Conservation (phyloP, 1,140 invertebrate genomes). For the Pseudomyrmex gracilis region DNA sequence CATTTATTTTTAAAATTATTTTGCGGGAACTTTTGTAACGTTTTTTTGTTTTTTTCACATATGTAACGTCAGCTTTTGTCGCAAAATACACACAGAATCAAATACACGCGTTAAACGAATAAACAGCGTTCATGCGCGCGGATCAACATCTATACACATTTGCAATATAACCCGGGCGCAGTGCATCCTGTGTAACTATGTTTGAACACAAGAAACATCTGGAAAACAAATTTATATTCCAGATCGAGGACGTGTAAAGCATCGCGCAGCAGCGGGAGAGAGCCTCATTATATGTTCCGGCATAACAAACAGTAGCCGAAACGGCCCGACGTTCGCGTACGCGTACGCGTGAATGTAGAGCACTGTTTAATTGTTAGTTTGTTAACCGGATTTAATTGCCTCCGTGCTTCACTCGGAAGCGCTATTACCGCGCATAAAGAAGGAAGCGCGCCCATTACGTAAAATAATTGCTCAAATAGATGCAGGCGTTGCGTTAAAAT, state of each 20-base stretch:
- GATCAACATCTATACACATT: slow-evolving; percentile 26
- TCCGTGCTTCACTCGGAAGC: slow-evolving; percentile 46
- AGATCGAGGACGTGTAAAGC: slow-evolving; percentile 52
- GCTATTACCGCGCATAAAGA: slow-evolving; percentile 56
- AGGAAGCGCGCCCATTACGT: slow-evolving; percentile 51
- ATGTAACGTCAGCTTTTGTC: not conserved
- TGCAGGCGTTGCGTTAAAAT: slow-evolving; percentile 55
- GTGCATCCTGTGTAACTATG: slow-evolving; percentile 24
- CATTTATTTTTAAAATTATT: not conserved
- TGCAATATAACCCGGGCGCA: not conserved
- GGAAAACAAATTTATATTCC: slow-evolving; percentile 53
- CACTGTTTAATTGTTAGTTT: slow-evolving; percentile 59
- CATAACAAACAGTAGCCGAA: slow-evolving; percentile 50
- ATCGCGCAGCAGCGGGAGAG: slow-evolving; percentile 5
- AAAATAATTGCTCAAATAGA: slow-evolving; percentile 59
- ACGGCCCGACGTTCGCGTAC: slow-evolving; percentile 14
- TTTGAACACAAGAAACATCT: slow-evolving; percentile 36
- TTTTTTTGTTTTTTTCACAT: not conserved
- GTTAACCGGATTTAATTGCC: slow-evolving; percentile 60
- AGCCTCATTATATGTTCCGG: slow-evolving; percentile 46
- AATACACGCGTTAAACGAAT: not conserved
- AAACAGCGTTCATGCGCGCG: not conserved
- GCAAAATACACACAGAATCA: not conserved
- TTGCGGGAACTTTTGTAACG: too few species aligned
- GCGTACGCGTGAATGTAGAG: slow-evolving; percentile 36